Percentiles rank a stretch among this genome's conserved stretches.
Conservation (phyloP, 2,113 vertebrate species). For the Prunella fulvescens region DNA sequence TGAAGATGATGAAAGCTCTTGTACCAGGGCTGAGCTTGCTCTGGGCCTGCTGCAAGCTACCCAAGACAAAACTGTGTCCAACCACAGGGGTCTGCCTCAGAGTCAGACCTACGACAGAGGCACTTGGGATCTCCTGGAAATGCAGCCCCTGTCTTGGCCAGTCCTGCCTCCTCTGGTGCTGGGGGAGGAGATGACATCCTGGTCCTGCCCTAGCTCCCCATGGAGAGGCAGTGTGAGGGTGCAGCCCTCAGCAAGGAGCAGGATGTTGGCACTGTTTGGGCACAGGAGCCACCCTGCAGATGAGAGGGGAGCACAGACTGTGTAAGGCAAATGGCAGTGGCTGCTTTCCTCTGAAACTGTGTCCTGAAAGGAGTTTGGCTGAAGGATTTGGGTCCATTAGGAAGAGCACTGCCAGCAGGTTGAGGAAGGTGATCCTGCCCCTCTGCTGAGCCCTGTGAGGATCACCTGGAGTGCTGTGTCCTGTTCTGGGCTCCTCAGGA, state of each 20-base stretch:
- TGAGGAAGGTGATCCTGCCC: background rate
- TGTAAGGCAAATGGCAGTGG: accelerated
- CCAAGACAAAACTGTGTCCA: background rate
- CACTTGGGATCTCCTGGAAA: background rate
- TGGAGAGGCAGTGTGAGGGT: background rate
- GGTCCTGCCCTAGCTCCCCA: accelerated
- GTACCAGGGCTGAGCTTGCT: accelerated
- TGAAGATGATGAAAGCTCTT: background rate
- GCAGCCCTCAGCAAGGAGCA: background rate
- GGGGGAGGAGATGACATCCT: background rate
- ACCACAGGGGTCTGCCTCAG: background rate
- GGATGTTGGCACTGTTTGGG: background rate
- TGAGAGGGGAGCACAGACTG: background rate
- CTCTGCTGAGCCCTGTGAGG: background rate
- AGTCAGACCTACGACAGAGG: background rate
- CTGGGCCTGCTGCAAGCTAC: background rate
- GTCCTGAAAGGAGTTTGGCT: background rate
- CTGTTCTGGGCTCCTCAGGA: background rate
- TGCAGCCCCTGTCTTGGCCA: accelerated
- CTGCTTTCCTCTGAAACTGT: background rate
- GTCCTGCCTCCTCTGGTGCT: background rate
- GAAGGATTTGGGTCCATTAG: background rate
- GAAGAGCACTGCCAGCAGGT: background rate
- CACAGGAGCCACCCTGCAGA: background rate
- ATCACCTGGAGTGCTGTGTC: background rate